Conservation (phyloP, 2,888 invertebrate genomes). For the Hirtodrosophila trivittata region DNA sequence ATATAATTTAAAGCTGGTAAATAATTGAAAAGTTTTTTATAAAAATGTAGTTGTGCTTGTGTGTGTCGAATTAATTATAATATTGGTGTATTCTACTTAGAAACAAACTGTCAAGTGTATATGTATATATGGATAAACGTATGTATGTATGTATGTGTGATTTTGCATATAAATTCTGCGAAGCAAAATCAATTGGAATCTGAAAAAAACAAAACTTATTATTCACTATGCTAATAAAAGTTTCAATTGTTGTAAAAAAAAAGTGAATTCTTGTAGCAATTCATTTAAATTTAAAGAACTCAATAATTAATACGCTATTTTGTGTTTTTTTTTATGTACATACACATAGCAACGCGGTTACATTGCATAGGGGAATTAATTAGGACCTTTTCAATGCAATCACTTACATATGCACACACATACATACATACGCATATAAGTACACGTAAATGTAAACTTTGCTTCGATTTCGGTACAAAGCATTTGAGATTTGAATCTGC, state of each 20-base stretch:
- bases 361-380: too few species aligned
- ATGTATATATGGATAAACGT: conserved; percentile 8
- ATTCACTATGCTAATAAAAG: background rate
- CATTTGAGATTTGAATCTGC: conserved; percentile 1
- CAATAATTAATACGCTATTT: conserved; percentile 1
- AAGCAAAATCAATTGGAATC: conserved; percentile 50
- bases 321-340: conserved; percentile 13
- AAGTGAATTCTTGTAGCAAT: conserved; percentile 11
- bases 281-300: conserved; percentile 8
- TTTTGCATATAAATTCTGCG: conserved; percentile 20
- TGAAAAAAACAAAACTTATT: conserved; percentile 17
- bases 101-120: background rate
- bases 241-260: too few species aligned
- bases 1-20: conserved; percentile 53
- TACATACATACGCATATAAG: conserved; percentile 1
- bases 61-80: conserved; percentile 54
- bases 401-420: conserved; percentile 1
- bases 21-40: conserved; percentile 21
- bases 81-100: conserved; percentile 23
- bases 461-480: conserved; percentile 2
- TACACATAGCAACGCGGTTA: background rate
- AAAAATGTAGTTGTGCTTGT: conserved; percentile 64
- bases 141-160: conserved; percentile 20
- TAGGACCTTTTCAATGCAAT: background rate
- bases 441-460: conserved; percentile 15